Conservation (phyloP, 35 echinoderm and acorn worm species). For the Patiria miniata region DNA sequence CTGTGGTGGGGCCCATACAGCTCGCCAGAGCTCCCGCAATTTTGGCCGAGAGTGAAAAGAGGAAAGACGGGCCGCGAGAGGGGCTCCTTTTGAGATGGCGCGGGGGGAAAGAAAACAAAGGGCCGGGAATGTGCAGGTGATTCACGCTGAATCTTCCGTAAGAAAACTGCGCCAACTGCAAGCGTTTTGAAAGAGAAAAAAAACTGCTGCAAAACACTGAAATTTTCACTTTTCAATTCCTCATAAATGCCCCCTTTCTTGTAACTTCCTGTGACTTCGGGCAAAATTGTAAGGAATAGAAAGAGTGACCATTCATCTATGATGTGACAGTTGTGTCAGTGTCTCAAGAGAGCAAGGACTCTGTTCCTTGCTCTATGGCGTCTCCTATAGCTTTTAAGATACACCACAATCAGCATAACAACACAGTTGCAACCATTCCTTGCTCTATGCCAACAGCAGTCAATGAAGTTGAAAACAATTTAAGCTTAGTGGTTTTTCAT, state of each 20-base stretch:
- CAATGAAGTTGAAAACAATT: no score
- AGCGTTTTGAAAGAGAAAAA: background rate
- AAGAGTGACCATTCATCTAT: no score
- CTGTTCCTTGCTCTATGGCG: no score
- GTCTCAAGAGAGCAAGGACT: no score
- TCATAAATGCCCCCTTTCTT: no score
- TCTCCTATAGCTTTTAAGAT: no score
- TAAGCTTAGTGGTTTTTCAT: no score
- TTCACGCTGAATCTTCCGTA: background rate
- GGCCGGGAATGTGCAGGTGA: conserved; percentile 3
- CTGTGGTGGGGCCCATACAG: conserved; percentile 1
- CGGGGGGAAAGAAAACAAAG: conserved; percentile 17
- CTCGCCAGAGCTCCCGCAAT: background rate
- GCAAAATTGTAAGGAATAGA: background rate
- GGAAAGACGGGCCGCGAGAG: background rate
- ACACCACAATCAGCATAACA: no score
- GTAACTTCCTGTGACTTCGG: conserved; percentile 1
- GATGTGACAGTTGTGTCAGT: no score
- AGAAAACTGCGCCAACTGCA: background rate
- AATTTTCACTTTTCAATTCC: background rate
- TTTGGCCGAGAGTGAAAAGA: background rate
- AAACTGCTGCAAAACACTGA: background rate
- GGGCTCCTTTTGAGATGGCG: background rate
- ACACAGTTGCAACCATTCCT: no score
- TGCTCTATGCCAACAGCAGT: no score